A percentile compares a stretch with the other conserved stretches of the same genome.
These are phyloP conservation scores for Ceyx erithaca DNA, from an alignment of 2,797 vertebrate species.

Conservation along the genomic window DNA sequence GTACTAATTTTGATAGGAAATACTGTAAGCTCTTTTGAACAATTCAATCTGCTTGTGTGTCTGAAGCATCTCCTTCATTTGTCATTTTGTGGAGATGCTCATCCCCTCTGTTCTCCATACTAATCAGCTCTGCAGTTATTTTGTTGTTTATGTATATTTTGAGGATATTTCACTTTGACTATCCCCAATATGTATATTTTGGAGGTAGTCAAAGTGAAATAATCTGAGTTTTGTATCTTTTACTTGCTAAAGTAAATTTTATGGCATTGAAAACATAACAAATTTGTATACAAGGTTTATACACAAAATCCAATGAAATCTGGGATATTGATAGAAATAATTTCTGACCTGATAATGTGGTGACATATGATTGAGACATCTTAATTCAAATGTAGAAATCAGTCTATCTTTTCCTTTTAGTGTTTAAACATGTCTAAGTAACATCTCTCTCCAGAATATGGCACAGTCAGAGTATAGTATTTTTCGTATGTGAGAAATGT, in stretches of 20 bases:
- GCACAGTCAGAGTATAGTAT: neutral
- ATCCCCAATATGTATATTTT: neutral
- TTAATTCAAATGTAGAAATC: slow-evolving; percentile 31
- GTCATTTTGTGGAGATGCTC: neutral
- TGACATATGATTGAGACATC: neutral
- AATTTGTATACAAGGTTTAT: neutral
- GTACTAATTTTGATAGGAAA: neutral
- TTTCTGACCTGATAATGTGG: neutral
- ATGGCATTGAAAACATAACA: neutral
- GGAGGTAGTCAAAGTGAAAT: neutral
- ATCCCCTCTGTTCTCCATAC: neutral
- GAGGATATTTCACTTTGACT: neutral
- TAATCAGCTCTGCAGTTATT: neutral
- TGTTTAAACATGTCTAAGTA: neutral
- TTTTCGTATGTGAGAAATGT: slow-evolving; percentile 29
- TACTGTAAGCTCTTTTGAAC: neutral
- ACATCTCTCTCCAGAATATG: neutral
- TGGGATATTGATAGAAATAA: neutral
- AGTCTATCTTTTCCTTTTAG: slow-evolving; percentile 6
- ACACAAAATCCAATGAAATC: neutral
- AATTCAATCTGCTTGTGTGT: neutral
- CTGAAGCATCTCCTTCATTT: neutral
- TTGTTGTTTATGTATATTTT: neutral
- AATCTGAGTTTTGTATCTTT: neutral
- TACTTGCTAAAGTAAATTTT: neutral